Evolutionary conservation across 1,140 invertebrate species (phyloP), one percentile per base, ranked within the genome.

Genomic region (Drosophila novamexicana): DNA sequence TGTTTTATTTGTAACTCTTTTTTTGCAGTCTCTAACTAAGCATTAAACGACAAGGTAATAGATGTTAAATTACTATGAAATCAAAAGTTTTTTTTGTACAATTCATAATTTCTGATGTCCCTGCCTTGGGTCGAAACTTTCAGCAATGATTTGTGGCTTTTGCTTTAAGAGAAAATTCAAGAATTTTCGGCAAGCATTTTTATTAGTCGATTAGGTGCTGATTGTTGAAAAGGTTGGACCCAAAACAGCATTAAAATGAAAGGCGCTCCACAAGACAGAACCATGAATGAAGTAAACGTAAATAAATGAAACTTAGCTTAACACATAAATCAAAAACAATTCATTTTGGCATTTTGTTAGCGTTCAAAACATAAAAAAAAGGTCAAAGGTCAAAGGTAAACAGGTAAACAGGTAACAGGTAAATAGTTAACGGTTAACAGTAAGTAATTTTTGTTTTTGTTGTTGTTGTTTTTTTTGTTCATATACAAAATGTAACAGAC

Each of bases 241-340:
- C 82, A 83, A 82, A 77, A 58, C 79, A 79, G 79, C 84, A 86
- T 86, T 86, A 88, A 69, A 70, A 75, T 86, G 68, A 88, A 83
- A 79, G 79, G 83, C 82, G 83, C 68, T 88, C 79, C 79, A 88
- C 76, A 74, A 88, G 83, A 88, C 83, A 79, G 63, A 57, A 67
- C 42, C 14, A 36, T 59, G 80, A 84, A 85, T 62, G 59, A 50
- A 49, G 50, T 53, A 32, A 61, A 76, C 52, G 59, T 61, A 68
- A 69, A 69, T 40, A 50, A 74, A 74, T 74, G 73, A 72, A 76
- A 76, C 49, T 65, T 64, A 65, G 64, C 54, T 50, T 70, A 71
- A 72, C 42, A 72, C 64, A 73, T 52, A 80, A 75, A 76, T 82
- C 76, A 82, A 77, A 77, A 78, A 58, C 32, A 59, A 47, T 47